phyloP scores from a whole-genome alignment of 2,113 vertebrate genomes.

The Bufo gargarizans region DNA sequence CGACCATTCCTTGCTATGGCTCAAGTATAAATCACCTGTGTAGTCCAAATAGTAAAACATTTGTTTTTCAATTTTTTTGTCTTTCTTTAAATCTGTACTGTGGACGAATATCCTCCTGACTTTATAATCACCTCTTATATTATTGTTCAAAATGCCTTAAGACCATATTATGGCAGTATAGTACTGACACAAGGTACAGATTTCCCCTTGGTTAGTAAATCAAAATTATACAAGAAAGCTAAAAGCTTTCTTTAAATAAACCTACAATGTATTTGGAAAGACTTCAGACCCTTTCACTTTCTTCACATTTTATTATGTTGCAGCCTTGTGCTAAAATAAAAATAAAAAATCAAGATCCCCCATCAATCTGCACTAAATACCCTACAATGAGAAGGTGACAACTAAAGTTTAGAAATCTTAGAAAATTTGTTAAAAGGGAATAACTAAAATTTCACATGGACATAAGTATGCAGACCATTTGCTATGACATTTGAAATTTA shows the following conservation, averaged over 20 bases:
- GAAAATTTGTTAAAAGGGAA: too few relatives aligned
- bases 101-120: slow-evolving; percentile 76
- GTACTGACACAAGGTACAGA: slow-evolving; percentile 67
- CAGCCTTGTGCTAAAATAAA: too few relatives aligned
- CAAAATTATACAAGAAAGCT: slow-evolving; percentile 67
- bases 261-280: slow-evolving; percentile 42
- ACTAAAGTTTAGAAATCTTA: too few relatives aligned
- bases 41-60: slow-evolving; percentile 71
- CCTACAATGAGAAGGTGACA: too few relatives aligned
- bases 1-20: slow-evolving; percentile 79
- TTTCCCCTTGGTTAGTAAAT: slow-evolving; percentile 62
- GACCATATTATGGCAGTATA: slow-evolving; percentile 70
- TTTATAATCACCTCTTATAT: slow-evolving; percentile 76
- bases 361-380: too few relatives aligned
- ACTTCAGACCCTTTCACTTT: too few relatives aligned
- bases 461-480: too few relatives aligned
- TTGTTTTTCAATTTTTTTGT: slow-evolving; percentile 56
- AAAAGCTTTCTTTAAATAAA: slow-evolving; percentile 68
- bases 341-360: too few relatives aligned
- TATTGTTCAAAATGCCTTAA: slow-evolving; percentile 71
- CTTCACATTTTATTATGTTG: too few relatives aligned
- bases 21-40: slow-evolving; percentile 75
- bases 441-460: too few relatives aligned
- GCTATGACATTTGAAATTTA: too few relatives aligned
- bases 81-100: slow-evolving; percentile 71